These are phyloP conservation scores for Vultur gryphus DNA, from an alignment of 2,797 vertebrate genomes.

Conservation along the genomic window DNA sequence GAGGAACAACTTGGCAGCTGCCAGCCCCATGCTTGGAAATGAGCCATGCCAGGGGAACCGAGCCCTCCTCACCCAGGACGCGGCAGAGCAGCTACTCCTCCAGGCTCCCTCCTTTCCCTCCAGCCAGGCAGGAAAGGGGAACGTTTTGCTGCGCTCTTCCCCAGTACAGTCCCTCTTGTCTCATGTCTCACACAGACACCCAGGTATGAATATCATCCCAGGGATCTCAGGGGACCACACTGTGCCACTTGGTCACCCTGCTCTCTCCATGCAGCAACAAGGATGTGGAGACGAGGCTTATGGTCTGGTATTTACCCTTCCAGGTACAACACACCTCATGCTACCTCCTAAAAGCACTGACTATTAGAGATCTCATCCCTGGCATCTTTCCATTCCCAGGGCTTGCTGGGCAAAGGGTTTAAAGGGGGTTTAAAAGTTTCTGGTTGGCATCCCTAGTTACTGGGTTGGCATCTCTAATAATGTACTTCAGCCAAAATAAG, in stretches of 20 bases:
- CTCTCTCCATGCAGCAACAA: not conserved
- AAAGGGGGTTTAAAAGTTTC: not conserved
- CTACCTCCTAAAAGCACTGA: not conserved
- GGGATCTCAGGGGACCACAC: not conserved
- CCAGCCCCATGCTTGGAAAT: not conserved
- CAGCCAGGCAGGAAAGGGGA: not conserved
- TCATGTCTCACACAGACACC: fast-evolving
- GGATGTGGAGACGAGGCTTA: not conserved
- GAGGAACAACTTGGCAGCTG: not conserved
- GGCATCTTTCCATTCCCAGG: not conserved
- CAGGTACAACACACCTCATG: not conserved
- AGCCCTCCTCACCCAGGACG: not conserved
- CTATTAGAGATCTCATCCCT: not conserved
- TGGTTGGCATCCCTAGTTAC: not conserved
- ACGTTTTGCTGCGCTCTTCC: fast-evolving
- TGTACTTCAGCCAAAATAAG: not conserved
- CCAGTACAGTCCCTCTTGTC: not conserved
- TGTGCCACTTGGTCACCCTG: not conserved
- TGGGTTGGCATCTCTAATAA: not conserved
- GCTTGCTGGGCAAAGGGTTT: not conserved
- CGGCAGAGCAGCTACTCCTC: not conserved
- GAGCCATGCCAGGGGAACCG: not conserved
- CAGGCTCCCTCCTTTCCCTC: not conserved
- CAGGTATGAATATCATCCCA: not conserved
- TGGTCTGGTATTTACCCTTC: not conserved